phyloP scores from a whole-genome alignment of 2,797 vertebrate species.

The Kryptolebias ocellatus region DNA sequence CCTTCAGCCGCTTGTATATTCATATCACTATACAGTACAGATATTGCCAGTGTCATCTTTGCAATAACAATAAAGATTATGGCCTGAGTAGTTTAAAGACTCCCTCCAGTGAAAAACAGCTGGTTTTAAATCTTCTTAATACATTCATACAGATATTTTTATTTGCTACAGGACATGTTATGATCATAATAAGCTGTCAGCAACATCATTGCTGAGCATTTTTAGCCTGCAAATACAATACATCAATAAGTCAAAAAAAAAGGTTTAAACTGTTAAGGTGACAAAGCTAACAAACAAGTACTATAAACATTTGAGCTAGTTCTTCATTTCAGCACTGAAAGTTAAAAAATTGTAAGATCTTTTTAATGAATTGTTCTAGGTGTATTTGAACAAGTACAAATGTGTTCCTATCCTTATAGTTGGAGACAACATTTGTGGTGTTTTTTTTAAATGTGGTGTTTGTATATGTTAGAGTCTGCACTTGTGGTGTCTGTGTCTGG shows the following conservation, averaged over 20 bases:
- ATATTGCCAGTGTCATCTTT: slow-evolving; percentile 14
- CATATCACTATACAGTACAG: slow-evolving; percentile 4
- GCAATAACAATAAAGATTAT: slow-evolving; percentile 15
- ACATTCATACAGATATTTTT: background rate
- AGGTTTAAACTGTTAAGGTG: background rate
- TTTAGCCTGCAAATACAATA: background rate
- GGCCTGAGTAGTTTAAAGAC: slow-evolving; percentile 3
- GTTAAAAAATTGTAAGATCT: background rate
- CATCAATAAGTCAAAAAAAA: background rate
- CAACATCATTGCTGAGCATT: background rate
- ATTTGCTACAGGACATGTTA: background rate
- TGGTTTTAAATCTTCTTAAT: slow-evolving; percentile 1
- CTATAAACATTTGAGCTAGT: background rate
- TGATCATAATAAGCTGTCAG: background rate
- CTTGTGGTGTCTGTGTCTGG: too few species aligned
- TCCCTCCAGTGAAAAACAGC: slow-evolving; percentile 5
- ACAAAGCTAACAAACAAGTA: background rate
- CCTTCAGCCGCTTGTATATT: background rate
- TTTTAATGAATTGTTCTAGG: too few species aligned
- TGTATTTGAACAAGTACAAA: too few species aligned
- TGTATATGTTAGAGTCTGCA: too few species aligned
- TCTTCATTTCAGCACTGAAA: background rate
- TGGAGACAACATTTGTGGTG: too few species aligned
- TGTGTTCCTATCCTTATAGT: too few species aligned
- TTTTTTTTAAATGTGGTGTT: too few species aligned